Conservation (phyloP, 53 echinoderm and acorn worm species). For the Echinometra lucunter region DNA sequence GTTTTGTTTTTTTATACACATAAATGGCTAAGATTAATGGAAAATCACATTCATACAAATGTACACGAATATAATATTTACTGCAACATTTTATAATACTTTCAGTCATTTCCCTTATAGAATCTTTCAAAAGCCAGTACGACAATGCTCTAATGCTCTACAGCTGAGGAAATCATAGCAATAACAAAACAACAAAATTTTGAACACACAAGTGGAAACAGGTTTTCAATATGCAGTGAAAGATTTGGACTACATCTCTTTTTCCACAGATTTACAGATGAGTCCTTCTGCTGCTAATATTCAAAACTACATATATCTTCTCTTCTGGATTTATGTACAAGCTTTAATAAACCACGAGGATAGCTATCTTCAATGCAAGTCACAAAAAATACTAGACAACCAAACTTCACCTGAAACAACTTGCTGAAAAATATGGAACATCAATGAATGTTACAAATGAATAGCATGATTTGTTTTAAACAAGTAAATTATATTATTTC, state of each 20-base stretch:
- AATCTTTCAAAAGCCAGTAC: slow-evolving; percentile 49
- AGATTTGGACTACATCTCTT: slow-evolving; percentile 10
- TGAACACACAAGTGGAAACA: slow-evolving; percentile 12
- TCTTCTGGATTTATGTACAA: background rate
- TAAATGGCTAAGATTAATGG: slow-evolving; percentile 68
- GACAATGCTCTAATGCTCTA: slow-evolving; percentile 37
- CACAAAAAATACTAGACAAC: background rate
- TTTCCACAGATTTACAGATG: background rate
- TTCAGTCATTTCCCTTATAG: slow-evolving; percentile 47
- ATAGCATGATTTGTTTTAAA: background rate
- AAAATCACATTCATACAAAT: slow-evolving; percentile 54
- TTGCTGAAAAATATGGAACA: background rate
- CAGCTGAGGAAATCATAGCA: background rate
- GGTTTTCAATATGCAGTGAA: background rate
- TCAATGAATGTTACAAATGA: background rate
- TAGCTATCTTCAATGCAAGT: background rate
- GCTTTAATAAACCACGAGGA: background rate
- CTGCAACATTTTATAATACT: slow-evolving; percentile 68
- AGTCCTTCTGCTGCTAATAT: background rate
- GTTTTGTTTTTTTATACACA: slow-evolving; percentile 31
- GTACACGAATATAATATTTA: slow-evolving; percentile 63
- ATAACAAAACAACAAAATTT: slow-evolving; percentile 7
- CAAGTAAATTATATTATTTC: background rate
- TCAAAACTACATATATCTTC: background rate
- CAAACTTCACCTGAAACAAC: background rate